Evolutionary conservation across 2,797 vertebrate genomes (phyloP).

Genomic region (Petrocephalus sullivani): DNA sequence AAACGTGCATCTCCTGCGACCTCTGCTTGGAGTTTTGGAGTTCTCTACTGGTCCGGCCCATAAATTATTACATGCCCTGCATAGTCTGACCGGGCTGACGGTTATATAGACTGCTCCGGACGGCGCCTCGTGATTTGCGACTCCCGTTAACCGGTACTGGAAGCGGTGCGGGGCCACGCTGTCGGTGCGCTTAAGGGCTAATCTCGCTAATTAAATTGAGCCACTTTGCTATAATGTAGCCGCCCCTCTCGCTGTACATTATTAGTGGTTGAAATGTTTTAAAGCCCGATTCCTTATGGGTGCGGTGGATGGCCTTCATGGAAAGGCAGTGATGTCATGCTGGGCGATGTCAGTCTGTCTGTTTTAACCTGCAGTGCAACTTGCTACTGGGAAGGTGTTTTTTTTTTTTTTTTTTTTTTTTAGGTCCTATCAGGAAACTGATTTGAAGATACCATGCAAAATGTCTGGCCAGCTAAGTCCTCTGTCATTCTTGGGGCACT

Average conservation of each 20-base stretch:
- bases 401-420: background rate
- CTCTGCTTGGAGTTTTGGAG: background rate
- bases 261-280: background rate
- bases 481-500: background rate
- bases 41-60: background rate
- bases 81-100: background rate
- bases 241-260: background rate
- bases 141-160: background rate
- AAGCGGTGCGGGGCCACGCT: background rate
- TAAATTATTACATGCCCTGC: background rate
- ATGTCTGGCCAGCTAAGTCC: background rate
- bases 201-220: background rate
- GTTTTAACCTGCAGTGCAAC: background rate
- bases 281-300: background rate
- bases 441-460: background rate
- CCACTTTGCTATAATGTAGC: background rate
- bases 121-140: background rate
- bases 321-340: background rate
- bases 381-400: background rate
- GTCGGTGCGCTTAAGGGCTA: background rate
- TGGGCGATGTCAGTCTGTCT: background rate
- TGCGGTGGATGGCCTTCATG: background rate
- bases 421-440: background rate
- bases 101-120: background rate
- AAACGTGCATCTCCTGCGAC: background rate